Evolutionary conservation across 1,140 invertebrate genomes (phyloP), one percentile per base, ranked within the genome.

Genomic region (Papilio polyxenes): DNA sequence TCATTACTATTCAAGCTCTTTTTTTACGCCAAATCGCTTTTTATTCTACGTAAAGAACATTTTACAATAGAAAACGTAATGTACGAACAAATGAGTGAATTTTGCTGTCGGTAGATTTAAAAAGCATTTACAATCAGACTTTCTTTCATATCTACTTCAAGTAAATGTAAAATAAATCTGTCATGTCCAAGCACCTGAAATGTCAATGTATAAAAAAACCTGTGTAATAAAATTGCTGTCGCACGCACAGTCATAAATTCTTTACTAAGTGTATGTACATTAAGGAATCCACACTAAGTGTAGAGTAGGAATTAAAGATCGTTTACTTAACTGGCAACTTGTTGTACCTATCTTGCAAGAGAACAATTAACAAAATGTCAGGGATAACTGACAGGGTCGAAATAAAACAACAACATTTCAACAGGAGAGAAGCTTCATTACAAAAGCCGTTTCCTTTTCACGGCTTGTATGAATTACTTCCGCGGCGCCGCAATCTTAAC

Each of bases 401-500:
- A 77, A 77, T 9, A 51, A 49, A 51, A 77, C 20, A 77, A 76
- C 51, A 49, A 48, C 20, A 23, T 77, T 56, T 20, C 31, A 31
- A 20, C 20, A 20, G 13, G 20, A 56, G 75, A 77, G 15, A 10
- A 23, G 9, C 48, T 9, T 76, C 74, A 51, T 23, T 56, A 8
- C 48, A 75, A 76, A 77, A 20, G 75, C 20, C 75, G 75, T 77
- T 77, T 77, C 13, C 49, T 77, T 77, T 77, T 56, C 75, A 77
- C 23, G 75, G n/a, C 49, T 49, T 20, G 6, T 23, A 31, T n/a
- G 3, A 37, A 49, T 77, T 17, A 49, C 75, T 77, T 77, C 75
- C 75, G 23, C n/a, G 49, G 49, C 44, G 49, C 75, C 75, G 23
- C 13, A 23, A 51, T 77, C 17, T 77, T 77, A 77, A 77, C 11